Conservation (phyloP, 2,888 invertebrate genomes). For the Onthophagus sagittarius region DNA sequence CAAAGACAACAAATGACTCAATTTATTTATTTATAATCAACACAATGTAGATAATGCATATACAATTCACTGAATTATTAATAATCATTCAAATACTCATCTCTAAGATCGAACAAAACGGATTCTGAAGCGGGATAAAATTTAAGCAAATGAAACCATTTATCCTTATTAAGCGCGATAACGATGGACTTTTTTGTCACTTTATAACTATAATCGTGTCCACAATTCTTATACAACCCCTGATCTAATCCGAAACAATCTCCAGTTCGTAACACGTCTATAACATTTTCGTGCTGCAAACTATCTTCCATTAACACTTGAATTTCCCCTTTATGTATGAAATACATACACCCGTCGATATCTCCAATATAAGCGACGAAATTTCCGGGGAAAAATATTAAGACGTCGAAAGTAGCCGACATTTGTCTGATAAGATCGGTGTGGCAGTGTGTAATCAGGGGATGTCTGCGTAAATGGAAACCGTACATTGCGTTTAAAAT, state of each 20-base stretch:
- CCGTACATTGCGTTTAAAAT: slow-evolving; percentile 34
- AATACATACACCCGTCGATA: slow-evolving; percentile 35
- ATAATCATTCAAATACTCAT: not conserved
- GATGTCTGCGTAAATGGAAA: slow-evolving; percentile 31
- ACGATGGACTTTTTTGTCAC: slow-evolving; percentile 28
- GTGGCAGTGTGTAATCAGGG: slow-evolving; percentile 30
- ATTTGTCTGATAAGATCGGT: slow-evolving; percentile 34
- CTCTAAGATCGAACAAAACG: slow-evolving; percentile 15
- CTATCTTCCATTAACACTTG: slow-evolving; percentile 29
- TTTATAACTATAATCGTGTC: slow-evolving; percentile 32
- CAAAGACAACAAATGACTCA: not conserved
- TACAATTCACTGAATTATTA: not conserved
- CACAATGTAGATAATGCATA: not conserved
- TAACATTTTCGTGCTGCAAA: slow-evolving; percentile 25
- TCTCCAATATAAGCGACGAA: slow-evolving; percentile 32
- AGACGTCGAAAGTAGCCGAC: slow-evolving; percentile 27
- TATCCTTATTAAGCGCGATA: slow-evolving; percentile 23
- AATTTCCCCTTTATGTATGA: slow-evolving; percentile 34
- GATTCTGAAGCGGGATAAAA: slow-evolving; percentile 29
- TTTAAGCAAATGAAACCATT: slow-evolving; percentile 29
- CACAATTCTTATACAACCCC: slow-evolving; percentile 26
- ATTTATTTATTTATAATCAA: not conserved
- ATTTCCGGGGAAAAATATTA: slow-evolving; percentile 32
- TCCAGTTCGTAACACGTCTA: slow-evolving; percentile 22
- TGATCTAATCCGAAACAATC: slow-evolving; percentile 31